Evolutionary conservation across 64 coral and sea anemone genomes (phyloP), one percentile per base, ranked within the genome.

Genomic region (Trachythela sp.): DNA sequence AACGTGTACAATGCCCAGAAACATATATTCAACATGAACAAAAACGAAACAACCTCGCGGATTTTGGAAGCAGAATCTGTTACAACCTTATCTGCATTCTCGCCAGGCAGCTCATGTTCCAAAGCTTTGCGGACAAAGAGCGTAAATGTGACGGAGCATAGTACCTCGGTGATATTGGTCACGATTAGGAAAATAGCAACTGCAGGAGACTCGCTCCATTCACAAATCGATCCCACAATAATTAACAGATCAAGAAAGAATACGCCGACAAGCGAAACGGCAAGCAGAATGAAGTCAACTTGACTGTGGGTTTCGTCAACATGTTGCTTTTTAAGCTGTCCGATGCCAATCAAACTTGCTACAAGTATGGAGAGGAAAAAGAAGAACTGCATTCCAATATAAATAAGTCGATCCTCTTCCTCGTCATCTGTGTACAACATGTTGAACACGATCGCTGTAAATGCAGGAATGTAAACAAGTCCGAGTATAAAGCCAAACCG

Each of bases 1-100:
- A 37, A 80, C 4, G 75, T 80, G 75, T 80, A 80, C 75, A 80
- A 29, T 7, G 30, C 75, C 75, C 75, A 80, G 33, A 80, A 80
- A 18, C 4, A 36, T 18, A 80, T 2, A 37, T 80, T 80, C 75
- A 80, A 13, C 75, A 80, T 80, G 75, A 80, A 80, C 33, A 80
- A 29, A 35, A 80, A 80, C 13, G 75, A 80, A 30, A 80, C 75
- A 39, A 80, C 33, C 30, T 80, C 75, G 13, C 75, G 30, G 9
- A 80, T 36, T 35, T 36, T 80, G 15, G 75, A 35, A 18, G 75
- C 75, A 9, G 75, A 80, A 4, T 34, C 35, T 9, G 37, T 37
- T 11, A 80, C 75, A 15, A 4, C 75, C 13, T 80, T 30, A 30
- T 80, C 30, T 37, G 15, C 30, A 64, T 64, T 20, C 13, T 38